Base-by-base conservation (phyloP, 2,113 vertebrate species). In the Chiloscyllium plagiosum region DNA sequence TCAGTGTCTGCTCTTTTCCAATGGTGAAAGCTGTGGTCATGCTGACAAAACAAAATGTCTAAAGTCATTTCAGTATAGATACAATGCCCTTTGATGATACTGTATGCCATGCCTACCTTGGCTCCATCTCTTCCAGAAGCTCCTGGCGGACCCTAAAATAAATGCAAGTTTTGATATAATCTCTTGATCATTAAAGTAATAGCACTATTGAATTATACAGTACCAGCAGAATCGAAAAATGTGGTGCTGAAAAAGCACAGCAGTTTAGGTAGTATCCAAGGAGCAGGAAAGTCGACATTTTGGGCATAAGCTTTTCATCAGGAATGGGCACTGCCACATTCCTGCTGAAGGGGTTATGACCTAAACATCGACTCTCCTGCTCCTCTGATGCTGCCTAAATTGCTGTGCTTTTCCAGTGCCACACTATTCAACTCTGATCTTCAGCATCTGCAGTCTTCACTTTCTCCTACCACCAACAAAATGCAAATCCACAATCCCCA, bases 71-170 rank as follows among this genome's bases (percentile, higher is more conserved):
- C 2, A 1, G 5, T 20, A 68, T 37, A 3, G 61, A 68, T 66
- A 19, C 8, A 2, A 4, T 1, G 17, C 19, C n/a, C 2, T 10
- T 65, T 92, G 12, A 56, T 89, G 52, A 37, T n/a, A 65, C 1
- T 19, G 0, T 12, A 90, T 93, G 89, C 61, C 65, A 20, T 68
- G 95, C 97, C 96, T 96, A 99, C 99, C 98, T 99, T 99, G 96
- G 97, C 97, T 33, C 99, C 99, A 12, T 98, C 98, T 97, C 97
- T 98, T 96, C 99, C 99, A 0, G 98, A 98, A 86, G 99, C 98
- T 29, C 99, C 99, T 1, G 98, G 98, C 33, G 98, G 97, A 37
- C 99, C 99, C 99, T 99, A 97, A 5, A 96, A 97, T 96, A 96
- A 65, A 93, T 0, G 0, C 47, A 76, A 4, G 3, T 76, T 47